Percentiles rank a stretch among this genome's conserved stretches.
Evolutionary conservation across 2,113 vertebrate genomes (phyloP).

Genomic region (Nannobrachium achirus): DNA sequence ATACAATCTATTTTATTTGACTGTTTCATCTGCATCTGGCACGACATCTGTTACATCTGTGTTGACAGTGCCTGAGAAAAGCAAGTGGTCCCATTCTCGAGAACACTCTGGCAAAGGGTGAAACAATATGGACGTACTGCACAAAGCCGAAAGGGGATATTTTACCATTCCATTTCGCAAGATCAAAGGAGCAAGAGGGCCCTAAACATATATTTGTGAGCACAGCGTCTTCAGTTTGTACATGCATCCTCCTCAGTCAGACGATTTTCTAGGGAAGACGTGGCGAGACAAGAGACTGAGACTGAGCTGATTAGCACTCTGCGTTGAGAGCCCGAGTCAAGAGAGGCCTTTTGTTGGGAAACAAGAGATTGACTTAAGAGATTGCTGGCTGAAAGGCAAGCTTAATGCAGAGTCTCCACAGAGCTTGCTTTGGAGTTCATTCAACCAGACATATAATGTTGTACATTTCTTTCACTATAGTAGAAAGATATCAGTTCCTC

Average conservation of each 20-base stretch:
- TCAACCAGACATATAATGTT: neutral
- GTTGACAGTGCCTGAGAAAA: slow-evolving; percentile 42
- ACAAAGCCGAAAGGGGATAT: slow-evolving; percentile 53
- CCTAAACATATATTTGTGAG: slow-evolving; percentile 36
- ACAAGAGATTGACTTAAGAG: slow-evolving; percentile 11
- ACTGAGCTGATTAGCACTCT: neutral
- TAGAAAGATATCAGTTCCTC: slow-evolving; percentile 21
- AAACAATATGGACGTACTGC: slow-evolving; percentile 41
- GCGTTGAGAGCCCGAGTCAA: slow-evolving; percentile 13
- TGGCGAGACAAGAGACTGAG: slow-evolving; percentile 9
- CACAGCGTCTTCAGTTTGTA: slow-evolving; percentile 11
- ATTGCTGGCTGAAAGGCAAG: slow-evolving; percentile 19
- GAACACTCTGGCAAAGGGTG: slow-evolving; percentile 32
- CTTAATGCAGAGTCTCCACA: neutral
- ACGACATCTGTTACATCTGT: slow-evolving; percentile 54
- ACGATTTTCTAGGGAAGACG: slow-evolving; percentile 15
- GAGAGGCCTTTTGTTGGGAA: slow-evolving; percentile 9
- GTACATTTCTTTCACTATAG: neutral
- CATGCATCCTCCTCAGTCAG: slow-evolving; percentile 14
- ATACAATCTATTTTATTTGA: slow-evolving; percentile 56
- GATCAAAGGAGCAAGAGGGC: slow-evolving; percentile 40
- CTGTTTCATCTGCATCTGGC: slow-evolving; percentile 55
- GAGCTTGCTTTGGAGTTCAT: neutral
- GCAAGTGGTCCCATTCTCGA: slow-evolving; percentile 39
- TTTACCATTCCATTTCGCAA: slow-evolving; percentile 41